A percentile compares a stretch with the other conserved stretches of the same genome.
These are phyloP conservation scores for Leucoptera coffeella DNA, from an alignment of 2,888 invertebrate genomes.

Conservation along the genomic window DNA sequence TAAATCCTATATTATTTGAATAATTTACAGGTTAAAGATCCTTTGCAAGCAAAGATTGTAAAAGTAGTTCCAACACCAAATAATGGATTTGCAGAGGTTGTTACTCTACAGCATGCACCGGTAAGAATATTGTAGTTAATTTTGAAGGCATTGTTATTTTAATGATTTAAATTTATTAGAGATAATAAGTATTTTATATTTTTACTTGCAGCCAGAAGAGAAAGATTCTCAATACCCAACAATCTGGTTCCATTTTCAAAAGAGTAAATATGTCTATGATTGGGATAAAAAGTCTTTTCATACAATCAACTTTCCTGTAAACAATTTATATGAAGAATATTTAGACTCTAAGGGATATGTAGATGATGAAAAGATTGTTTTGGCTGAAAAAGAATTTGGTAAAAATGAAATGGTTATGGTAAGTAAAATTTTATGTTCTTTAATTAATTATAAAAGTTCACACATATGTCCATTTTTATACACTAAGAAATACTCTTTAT, in stretches of 20 bases:
- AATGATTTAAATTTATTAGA: not conserved
- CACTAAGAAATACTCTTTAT: too few relatives aligned
- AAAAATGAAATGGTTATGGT: conserved; percentile 84
- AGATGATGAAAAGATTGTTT: conserved; percentile 71
- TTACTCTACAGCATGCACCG: conserved; percentile 64
- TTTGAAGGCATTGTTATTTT: not conserved
- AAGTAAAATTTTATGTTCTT: too few relatives aligned
- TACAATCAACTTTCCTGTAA: conserved; percentile 79
- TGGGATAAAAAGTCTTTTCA: conserved; percentile 73
- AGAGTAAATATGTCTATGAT: conserved; percentile 92
- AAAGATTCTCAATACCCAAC: too few relatives aligned
- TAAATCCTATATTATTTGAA: not conserved
- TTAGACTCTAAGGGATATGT: conserved; percentile 81
- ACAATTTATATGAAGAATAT: conserved; percentile 65
- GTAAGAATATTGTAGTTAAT: conserved; percentile 18
- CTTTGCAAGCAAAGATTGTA: conserved; percentile 71
- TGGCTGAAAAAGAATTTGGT: conserved; percentile 78
- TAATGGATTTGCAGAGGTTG: conserved; percentile 95
- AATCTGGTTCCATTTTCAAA: conserved; percentile 94
- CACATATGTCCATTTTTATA: too few relatives aligned
- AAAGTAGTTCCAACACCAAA: conserved; percentile 96
- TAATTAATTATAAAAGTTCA: too few relatives aligned
- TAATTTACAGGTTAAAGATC: conserved; percentile 62
- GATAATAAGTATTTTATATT: not conserved
- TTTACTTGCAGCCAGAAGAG: not conserved